phyloP scores from a whole-genome alignment of 2,888 invertebrate species.

The Romanomermis culicivorax region DNA sequence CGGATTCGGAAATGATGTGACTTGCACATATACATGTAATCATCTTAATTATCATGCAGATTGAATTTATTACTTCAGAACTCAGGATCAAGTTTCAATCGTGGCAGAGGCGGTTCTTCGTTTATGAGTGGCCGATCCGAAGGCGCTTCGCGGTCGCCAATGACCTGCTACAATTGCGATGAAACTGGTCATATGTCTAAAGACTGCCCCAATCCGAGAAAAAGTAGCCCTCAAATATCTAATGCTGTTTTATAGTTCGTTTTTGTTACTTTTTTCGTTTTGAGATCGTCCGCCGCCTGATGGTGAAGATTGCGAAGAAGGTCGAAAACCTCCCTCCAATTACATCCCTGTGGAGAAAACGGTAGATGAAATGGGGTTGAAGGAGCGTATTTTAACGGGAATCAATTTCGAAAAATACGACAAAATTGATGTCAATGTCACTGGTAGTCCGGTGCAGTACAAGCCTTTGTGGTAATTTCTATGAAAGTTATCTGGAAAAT shows the following conservation, averaged over 20 bases:
- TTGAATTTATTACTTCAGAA: background rate
- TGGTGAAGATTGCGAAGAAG: slow-evolving; percentile 3
- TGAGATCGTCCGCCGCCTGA: background rate
- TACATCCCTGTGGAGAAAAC: slow-evolving; percentile 13
- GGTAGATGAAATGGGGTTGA: slow-evolving; percentile 26
- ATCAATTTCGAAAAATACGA: slow-evolving; percentile 33
- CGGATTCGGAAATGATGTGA: background rate
- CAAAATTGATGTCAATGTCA: slow-evolving; percentile 29
- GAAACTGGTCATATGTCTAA: background rate
- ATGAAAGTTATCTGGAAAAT: background rate
- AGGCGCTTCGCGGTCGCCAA: background rate
- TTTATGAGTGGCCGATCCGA: background rate
- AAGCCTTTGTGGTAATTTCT: background rate
- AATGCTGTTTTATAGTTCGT: background rate
- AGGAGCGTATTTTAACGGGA: slow-evolving; percentile 23
- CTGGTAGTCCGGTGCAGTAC: background rate
- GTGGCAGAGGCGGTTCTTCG: background rate
- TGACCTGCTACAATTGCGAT: slow-evolving; percentile 2
- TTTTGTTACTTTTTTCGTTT: background rate
- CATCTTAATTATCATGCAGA: too few species aligned
- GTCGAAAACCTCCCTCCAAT: background rate
- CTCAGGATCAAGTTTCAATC: background rate
- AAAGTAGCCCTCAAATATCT: background rate
- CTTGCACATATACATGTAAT: too few species aligned
- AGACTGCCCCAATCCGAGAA: slow-evolving; percentile 4